These are phyloP conservation scores for Astropecten irregularis DNA, from an alignment of 53 echinoderm and acorn worm species.

Conservation along the genomic window DNA sequence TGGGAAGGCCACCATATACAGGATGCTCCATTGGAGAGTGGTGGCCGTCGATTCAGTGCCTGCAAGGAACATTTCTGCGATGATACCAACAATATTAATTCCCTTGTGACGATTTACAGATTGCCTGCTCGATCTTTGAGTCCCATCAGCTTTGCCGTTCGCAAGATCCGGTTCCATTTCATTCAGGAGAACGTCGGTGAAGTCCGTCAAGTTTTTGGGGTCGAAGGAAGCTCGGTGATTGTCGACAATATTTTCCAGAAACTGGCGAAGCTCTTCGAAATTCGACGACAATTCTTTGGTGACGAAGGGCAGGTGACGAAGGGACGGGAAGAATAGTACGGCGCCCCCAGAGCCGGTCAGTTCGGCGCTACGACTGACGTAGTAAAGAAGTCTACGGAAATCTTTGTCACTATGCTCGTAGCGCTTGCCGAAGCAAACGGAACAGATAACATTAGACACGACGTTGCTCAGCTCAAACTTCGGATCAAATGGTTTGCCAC, in stretches of 20 bases:
- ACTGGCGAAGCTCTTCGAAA: constrained; percentile 35
- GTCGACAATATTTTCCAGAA: constrained; percentile 37
- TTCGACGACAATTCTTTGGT: not conserved
- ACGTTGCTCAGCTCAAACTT: constrained; percentile 20
- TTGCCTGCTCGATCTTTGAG: not conserved
- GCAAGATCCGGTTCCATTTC: not conserved
- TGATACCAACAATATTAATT: not conserved
- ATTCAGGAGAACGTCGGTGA: constrained; percentile 18
- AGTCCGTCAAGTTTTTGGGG: constrained; percentile 5
- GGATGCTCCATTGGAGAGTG: constrained; percentile 36
- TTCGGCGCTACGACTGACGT: not conserved
- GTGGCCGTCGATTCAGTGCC: constrained; percentile 42
- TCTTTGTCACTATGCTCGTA: constrained; percentile 58
- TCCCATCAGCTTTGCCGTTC: too few species aligned
- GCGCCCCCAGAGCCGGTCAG: constrained; percentile 29
- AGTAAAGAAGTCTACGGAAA: constrained; percentile 40
- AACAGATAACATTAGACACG: constrained; percentile 73
- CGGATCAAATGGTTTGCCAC: constrained; percentile 61
- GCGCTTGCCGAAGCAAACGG: constrained; percentile 59
- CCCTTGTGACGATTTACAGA: not conserved
- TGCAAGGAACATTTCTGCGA: constrained; percentile 21
- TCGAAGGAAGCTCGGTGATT: constrained; percentile 20
- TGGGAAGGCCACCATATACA: constrained; percentile 44
- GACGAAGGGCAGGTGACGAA: constrained; percentile 56
- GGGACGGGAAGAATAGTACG: constrained; percentile 35